A percentile compares a stretch with the other conserved stretches of the same genome.
phyloP scores from a whole-genome alignment of 2,113 vertebrate genomes.

The Circaetus cinerascens region DNA sequence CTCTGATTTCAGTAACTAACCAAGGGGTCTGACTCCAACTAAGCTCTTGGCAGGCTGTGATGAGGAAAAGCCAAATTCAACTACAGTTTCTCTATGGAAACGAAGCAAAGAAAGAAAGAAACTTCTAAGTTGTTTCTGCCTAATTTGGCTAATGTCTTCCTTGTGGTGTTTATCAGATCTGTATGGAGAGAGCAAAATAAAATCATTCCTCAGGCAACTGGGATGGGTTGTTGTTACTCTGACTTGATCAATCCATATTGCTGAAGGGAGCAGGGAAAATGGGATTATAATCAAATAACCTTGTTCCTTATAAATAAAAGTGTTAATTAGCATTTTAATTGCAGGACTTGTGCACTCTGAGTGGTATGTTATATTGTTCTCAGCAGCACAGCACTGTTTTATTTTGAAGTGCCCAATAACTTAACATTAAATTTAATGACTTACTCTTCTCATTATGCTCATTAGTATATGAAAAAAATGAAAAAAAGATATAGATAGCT shows the following conservation, averaged over 20 bases:
- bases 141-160: not conserved
- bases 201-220: not conserved
- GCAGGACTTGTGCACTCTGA: not conserved
- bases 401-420: not conserved
- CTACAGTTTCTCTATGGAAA: not conserved
- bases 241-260: not conserved
- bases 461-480: not conserved
- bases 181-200: not conserved
- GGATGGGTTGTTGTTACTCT: not conserved
- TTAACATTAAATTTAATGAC: not conserved
- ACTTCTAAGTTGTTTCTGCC: not conserved
- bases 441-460: not conserved
- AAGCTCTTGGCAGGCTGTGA: not conserved
- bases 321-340: conserved; percentile 56
- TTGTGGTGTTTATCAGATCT: not conserved
- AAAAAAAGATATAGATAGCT: not conserved
- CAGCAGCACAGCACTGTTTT: not conserved
- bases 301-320: conserved; percentile 37
- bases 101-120: not conserved
- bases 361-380: not conserved
- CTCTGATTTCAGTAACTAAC: not conserved
- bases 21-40: not conserved
- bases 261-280: not conserved
- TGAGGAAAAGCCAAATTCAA: not conserved
- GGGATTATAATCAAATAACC: conserved; percentile 36